These are phyloP conservation scores for Gnathonemus echidnorhynchus DNA, from an alignment of 2,113 vertebrate genomes.

Conservation along the genomic window DNA sequence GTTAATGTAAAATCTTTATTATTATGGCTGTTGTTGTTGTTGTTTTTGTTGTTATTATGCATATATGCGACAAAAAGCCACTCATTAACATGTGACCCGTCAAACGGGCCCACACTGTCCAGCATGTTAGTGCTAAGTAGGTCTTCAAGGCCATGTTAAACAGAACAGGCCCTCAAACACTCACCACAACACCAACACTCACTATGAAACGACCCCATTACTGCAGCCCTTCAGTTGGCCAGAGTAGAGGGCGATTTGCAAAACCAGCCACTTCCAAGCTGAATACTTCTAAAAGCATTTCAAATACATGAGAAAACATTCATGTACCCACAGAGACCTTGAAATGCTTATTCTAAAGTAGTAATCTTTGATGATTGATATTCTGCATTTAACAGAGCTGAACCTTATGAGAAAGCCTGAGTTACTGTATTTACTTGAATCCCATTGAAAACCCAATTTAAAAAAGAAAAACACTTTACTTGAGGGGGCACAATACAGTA, in stretches of 20 bases:
- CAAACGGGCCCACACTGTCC: not conserved
- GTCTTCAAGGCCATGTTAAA: not conserved
- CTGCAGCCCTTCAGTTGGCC: not conserved
- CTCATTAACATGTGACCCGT: not conserved
- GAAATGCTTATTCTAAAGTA: not conserved
- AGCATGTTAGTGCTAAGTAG: not conserved
- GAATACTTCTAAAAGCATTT: not conserved
- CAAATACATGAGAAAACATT: not conserved
- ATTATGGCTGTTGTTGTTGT: not conserved
- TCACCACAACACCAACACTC: not conserved
- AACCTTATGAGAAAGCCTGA: not conserved
- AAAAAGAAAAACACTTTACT: too few species aligned
- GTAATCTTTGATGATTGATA: slow-evolving; percentile 5
- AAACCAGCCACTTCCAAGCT: not conserved
- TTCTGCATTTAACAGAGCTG: not conserved
- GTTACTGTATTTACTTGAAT: not conserved
- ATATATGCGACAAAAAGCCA: not conserved
- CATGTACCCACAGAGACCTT: not conserved
- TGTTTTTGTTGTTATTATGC: not conserved
- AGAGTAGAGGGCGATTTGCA: not conserved
- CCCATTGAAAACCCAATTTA: not conserved
- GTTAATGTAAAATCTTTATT: not conserved
- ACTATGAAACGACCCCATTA: not conserved
- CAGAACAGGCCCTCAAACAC: not conserved
- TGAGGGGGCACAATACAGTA: too few species aligned